Evolutionary conservation across 2,797 vertebrate genomes (phyloP).

Genomic region (Enteromius radiatus): DNA sequence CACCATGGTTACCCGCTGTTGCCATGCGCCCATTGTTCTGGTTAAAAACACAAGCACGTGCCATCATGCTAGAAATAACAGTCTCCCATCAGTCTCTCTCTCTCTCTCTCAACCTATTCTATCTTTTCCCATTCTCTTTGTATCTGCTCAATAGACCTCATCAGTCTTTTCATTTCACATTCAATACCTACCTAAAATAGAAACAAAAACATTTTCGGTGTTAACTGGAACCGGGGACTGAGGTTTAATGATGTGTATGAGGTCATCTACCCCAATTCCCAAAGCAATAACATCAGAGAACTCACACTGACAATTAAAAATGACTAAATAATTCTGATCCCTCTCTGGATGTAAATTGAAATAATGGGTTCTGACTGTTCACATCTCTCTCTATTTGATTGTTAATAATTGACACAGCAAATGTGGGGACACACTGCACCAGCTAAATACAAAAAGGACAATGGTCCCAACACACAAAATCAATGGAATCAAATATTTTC

Average conservation of each 20-base stretch:
- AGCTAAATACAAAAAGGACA: slow-evolving; percentile 4
- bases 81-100: slow-evolving; percentile 4
- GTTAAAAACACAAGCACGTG: slow-evolving; percentile 48
- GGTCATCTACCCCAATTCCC: neutral
- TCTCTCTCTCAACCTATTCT: neutral
- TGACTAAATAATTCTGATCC: neutral
- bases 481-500: neutral
- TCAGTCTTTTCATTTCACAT: neutral
- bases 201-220: neutral
- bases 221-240: neutral
- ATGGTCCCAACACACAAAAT: neutral
- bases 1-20: slow-evolving; percentile 56
- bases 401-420: slow-evolving; percentile 4
- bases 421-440: neutral
- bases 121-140: neutral
- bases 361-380: neutral
- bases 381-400: neutral
- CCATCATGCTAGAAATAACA: slow-evolving; percentile 15
- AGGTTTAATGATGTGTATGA: neutral
- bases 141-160: neutral
- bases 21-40: slow-evolving; percentile 33
- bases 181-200: slow-evolving; percentile 3
- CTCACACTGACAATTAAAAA: neutral
- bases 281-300: slow-evolving; percentile 7
- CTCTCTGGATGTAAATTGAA: neutral